Percentiles rank a stretch among this genome's conserved stretches.
Conservation (phyloP, 2,888 invertebrate species). For the Limenitis camilla region DNA sequence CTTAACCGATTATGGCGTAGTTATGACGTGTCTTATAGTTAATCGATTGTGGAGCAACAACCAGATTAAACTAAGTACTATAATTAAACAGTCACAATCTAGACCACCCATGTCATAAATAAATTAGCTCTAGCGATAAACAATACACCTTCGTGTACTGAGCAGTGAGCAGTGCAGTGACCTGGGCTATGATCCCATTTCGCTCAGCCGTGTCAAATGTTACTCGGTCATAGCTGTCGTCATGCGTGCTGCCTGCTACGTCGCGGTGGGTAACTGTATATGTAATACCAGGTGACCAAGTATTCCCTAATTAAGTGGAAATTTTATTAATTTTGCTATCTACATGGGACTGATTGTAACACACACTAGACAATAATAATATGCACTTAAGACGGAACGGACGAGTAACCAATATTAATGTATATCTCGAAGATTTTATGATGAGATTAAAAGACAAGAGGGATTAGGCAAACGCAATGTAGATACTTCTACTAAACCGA, state of each 20-base stretch:
- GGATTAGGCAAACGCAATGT: too few relatives aligned
- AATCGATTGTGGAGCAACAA: neutral
- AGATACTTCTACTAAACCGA: too few relatives aligned
- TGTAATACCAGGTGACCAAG: slow-evolving; percentile 8
- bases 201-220: slow-evolving; percentile 31
- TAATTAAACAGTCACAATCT: neutral
- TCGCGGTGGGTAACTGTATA: slow-evolving; percentile 6
- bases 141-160: slow-evolving; percentile 5
- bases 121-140: slow-evolving; percentile 3
- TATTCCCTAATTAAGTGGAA: neutral
- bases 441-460: too few relatives aligned
- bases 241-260: slow-evolving; percentile 2
- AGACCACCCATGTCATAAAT: slow-evolving; percentile 6
- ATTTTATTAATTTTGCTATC: too few relatives aligned
- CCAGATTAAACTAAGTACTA: neutral
- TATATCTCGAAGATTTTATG: too few relatives aligned
- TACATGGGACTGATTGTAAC: too few relatives aligned
- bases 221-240: slow-evolving; percentile 28
- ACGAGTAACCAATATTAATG: too few relatives aligned
- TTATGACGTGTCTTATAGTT: neutral
- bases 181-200: slow-evolving; percentile 26
- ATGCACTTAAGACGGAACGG: too few relatives aligned
- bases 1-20: too few relatives aligned
- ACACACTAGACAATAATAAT: too few relatives aligned
- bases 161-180: slow-evolving; percentile 18